These are phyloP conservation scores for Psilopsiagon aymara DNA, from an alignment of 2,113 vertebrate species.

Conservation along the genomic window DNA sequence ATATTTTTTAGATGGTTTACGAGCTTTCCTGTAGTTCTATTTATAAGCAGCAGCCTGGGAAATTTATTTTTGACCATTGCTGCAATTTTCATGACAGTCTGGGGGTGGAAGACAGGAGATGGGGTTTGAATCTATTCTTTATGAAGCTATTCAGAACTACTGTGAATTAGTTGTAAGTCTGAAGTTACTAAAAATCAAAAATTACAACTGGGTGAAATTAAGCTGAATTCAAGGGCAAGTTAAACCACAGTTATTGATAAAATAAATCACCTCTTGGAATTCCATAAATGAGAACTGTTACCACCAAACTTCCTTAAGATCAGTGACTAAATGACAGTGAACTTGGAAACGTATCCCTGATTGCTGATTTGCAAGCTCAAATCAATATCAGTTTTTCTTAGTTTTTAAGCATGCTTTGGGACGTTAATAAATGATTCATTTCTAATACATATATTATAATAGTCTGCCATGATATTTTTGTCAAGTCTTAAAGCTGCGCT, in stretches of 20 bases:
- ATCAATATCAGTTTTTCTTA: neutral
- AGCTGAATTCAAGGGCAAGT: neutral
- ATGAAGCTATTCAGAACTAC: neutral
- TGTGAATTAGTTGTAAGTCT: neutral
- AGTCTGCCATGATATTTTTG: neutral
- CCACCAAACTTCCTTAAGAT: neutral
- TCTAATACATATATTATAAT: neutral
- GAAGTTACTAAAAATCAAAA: neutral
- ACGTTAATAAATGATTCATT: neutral
- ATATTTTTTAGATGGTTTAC: neutral
- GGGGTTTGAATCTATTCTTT: neutral
- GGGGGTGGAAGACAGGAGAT: neutral
- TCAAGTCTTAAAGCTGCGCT: neutral
- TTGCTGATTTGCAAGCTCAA: neutral
- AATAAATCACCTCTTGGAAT: neutral
- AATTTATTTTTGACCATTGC: neutral
- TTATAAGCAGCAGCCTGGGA: neutral
- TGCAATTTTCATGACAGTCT: conserved; percentile 14
- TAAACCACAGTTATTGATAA: neutral
- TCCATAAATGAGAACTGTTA: neutral
- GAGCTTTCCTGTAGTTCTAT: neutral
- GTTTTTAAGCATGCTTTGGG: neutral
- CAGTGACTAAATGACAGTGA: neutral
- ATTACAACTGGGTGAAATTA: neutral
- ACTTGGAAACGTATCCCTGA: neutral